Base-by-base conservation (phyloP, 2,888 invertebrate genomes). In the Orthosia cruda region DNA sequence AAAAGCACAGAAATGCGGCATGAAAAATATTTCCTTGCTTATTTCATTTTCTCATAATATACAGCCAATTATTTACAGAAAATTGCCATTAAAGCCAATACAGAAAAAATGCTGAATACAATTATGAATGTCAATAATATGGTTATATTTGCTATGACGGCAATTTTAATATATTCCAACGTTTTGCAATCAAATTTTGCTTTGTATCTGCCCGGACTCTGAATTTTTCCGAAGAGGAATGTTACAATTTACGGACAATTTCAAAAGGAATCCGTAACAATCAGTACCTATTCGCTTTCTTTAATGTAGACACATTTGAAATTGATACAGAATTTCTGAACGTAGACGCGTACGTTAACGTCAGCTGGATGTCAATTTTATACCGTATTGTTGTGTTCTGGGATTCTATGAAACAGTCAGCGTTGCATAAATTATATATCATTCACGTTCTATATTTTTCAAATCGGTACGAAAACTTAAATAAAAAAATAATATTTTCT, bases 311-410 rank as follows among this genome's bases (percentile, higher is more conserved):
- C n/a, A 74, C 15, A n/a, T 54, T 74, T 20, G 18, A 55, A 59
- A 47, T 74, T 47, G 18, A 74, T 54, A 20, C 16, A 11, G 7
- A 59, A 7, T 52, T 0, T 50, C 32, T 20, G 4, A 32, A 26
- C 18, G 20, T 11, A 20, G 45, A 49, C 20, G 11, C 16, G 18
- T 50, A 47, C 47, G n/a, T 57, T 73, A 18, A 40, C 32, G 49
- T 57, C 15, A 57, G 55, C 18, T 40, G 20, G 11, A 57, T 72
- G 32, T 57, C 72, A 49, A 73, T 71, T 55, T 26, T 40, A 47
- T 32, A 49, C 32, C 18, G 20, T 57, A 23, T n/a, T 57, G 40
- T 18, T 32, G 55, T 57, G 49, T 73, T 73, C 55, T 49, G 49
- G 18, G 18, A 40, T 71, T 57, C 18, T 9, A 7, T 15, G 18